Percentiles rank a stretch among this genome's conserved stretches.
Evolutionary conservation across 1,140 invertebrate species (phyloP).

Genomic region (Mya arenaria): DNA sequence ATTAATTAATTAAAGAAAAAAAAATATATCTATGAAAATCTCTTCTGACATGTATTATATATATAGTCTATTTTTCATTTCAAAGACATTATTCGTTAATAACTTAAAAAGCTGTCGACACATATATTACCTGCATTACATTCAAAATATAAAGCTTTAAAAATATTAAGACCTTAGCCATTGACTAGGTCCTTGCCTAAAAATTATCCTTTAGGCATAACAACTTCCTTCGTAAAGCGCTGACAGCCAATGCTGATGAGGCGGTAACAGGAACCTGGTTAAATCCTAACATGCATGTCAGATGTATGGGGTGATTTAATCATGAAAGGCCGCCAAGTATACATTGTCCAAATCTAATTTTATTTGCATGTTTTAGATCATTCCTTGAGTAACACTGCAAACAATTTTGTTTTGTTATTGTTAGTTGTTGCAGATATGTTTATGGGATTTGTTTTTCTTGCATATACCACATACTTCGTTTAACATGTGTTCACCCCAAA

Average conservation of each 20-base stretch:
- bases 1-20: background rate
- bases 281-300: too few species aligned
- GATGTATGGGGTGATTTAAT: too few species aligned
- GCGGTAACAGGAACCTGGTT: too few species aligned
- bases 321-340: too few species aligned
- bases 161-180: background rate
- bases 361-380: too few species aligned
- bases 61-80: background rate
- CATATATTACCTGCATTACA: background rate
- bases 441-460: background rate
- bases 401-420: background rate
- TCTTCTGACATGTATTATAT: background rate
- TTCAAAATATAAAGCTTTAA: background rate
- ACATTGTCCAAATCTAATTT: too few species aligned
- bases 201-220: background rate
- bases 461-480: background rate
- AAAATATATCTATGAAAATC: background rate
- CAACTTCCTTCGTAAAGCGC: too few species aligned
- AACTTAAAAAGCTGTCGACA: background rate
- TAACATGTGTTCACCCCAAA: background rate
- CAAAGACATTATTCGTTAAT: background rate
- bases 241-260: too few species aligned
- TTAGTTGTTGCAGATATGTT: background rate
- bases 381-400: background rate
- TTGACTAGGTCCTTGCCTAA: background rate